Conservation (phyloP, 1,140 invertebrate genomes). For the Camponotus floridanus region DNA sequence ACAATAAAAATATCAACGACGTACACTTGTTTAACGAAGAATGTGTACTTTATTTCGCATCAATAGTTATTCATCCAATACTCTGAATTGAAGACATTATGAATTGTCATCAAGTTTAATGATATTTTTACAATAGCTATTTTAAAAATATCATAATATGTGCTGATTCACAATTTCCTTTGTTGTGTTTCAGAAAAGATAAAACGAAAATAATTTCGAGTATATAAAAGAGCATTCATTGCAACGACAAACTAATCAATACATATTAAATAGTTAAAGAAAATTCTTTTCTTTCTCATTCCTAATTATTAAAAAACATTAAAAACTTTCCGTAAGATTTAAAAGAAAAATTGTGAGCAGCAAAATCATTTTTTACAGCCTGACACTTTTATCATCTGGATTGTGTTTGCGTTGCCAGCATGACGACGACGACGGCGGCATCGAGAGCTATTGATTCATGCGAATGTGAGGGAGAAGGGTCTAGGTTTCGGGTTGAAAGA, state of each 20-base stretch:
- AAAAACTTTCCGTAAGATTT: slow-evolving; percentile 4
- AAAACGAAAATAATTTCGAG: not conserved
- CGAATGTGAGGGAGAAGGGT: slow-evolving; percentile 88
- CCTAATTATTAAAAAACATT: slow-evolving; percentile 24
- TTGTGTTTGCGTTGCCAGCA: slow-evolving; percentile 67
- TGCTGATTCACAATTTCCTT: slow-evolving; percentile 43
- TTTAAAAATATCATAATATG: slow-evolving; percentile 10
- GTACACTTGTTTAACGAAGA: slow-evolving; percentile 49
- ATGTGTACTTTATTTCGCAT: slow-evolving; percentile 65
- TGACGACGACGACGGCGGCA: slow-evolving; percentile 78
- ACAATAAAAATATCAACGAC: slow-evolving; percentile 42
- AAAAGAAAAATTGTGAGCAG: slow-evolving; percentile 53
- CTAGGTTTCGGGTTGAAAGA: slow-evolving; percentile 89
- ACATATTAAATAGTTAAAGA: slow-evolving; percentile 14
- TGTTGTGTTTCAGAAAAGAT: not conserved
- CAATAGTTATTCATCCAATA: slow-evolving; percentile 60
- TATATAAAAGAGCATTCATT: not conserved
- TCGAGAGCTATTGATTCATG: slow-evolving; percentile 87
- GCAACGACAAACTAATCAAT: not conserved
- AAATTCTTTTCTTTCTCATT: not conserved
- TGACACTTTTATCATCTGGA: slow-evolving; percentile 63
- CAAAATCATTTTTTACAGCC: slow-evolving; percentile 34
- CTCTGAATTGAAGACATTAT: slow-evolving; percentile 46
- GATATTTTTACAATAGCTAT: not conserved
- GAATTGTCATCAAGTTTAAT: slow-evolving; percentile 17